Evolutionary conservation across 2,113 vertebrate genomes (phyloP).

Genomic region (Myotis lucifugus): DNA sequence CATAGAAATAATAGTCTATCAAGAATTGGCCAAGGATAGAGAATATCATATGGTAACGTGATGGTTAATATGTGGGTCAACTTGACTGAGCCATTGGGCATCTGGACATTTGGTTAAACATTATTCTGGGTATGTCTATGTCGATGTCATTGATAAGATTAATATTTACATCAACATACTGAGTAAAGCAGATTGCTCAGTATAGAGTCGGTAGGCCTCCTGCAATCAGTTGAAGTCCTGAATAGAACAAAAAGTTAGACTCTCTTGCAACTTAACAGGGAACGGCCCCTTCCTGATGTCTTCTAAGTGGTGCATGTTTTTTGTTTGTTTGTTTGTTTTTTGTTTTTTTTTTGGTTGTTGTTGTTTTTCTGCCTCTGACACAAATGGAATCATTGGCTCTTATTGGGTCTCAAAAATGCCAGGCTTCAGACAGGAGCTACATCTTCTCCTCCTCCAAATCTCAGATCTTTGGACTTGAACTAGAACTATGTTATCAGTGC

Average conservation of each 20-base stretch:
- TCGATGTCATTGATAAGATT: background rate
- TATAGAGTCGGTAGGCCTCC: background rate
- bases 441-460: background rate
- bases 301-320: background rate
- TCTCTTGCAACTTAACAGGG: background rate
- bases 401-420: background rate
- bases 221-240: background rate
- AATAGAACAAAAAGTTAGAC: background rate
- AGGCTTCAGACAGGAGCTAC: background rate
- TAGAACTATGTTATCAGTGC: background rate
- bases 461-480: background rate
- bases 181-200: background rate
- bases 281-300: background rate
- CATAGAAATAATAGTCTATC: background rate
- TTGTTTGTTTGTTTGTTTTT: background rate
- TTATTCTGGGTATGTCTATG: background rate
- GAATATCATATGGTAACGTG: background rate
- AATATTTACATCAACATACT: background rate
- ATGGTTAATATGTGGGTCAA: background rate
- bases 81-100: background rate
- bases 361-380: background rate
- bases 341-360: too few species aligned
- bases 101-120: background rate
- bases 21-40: background rate
- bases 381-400: background rate